Percentiles rank a stretch among this genome's conserved stretches.
These are phyloP conservation scores for Ctenoplectra terminalis DNA, from an alignment of 1,140 invertebrate species.

Conservation along the genomic window DNA sequence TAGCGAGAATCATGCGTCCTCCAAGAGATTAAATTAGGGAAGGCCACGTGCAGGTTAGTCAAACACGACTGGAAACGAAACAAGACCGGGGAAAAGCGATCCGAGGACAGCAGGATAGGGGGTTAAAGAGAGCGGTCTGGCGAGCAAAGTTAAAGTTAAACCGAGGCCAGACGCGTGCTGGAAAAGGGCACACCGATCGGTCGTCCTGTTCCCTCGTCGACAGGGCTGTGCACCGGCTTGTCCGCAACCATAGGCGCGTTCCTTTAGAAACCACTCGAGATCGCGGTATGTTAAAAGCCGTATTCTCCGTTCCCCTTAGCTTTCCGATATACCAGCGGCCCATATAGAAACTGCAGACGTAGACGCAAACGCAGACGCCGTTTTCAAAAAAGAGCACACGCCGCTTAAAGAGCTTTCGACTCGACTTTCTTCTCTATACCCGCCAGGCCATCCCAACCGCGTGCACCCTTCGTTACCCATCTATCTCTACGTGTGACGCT, in stretches of 20 bases:
- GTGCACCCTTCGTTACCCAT: background rate
- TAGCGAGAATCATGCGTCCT: no score
- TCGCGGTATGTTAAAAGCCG: conserved; percentile 73
- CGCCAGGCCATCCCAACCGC: background rate
- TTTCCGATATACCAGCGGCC: conserved; percentile 32
- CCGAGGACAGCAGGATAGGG: conserved; percentile 52
- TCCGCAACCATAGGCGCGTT: background rate
- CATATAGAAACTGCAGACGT: conserved; percentile 53
- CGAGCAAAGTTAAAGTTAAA: conserved; percentile 38
- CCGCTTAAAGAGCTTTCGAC: conserved; percentile 51
- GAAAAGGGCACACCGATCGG: background rate
- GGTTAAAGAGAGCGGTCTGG: conserved; percentile 42
- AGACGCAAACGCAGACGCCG: background rate
- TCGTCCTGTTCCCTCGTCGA: background rate
- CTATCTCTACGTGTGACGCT: no score
- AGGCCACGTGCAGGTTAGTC: no score
- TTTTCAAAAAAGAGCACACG: conserved; percentile 55
- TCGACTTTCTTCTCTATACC: background rate
- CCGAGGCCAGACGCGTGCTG: conserved; percentile 9
- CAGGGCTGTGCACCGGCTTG: background rate
- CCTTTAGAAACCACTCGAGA: conserved; percentile 62
- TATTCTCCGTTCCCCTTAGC: conserved; percentile 27
- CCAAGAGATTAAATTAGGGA: no score
- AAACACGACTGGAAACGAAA: background rate
- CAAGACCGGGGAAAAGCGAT: background rate